These are phyloP conservation scores for Calycopis cecrops DNA, from an alignment of 1,140 invertebrate genomes.

Conservation along the genomic window DNA sequence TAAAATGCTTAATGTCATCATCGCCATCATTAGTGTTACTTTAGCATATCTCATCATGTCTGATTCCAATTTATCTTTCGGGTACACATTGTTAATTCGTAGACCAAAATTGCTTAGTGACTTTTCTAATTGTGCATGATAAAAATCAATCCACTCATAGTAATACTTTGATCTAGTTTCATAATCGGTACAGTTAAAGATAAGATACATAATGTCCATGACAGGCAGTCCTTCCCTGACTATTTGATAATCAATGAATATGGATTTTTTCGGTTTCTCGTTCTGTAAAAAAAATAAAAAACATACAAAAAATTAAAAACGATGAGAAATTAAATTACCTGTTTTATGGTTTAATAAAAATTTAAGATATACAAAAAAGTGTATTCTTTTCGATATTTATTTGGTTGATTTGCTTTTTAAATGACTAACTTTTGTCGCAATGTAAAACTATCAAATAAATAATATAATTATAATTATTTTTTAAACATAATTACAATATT, in stretches of 20 bases:
- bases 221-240: constrained; percentile 20
- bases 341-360: no score
- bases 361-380: no score
- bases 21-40: background rate
- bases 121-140: constrained; percentile 28
- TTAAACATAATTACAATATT: no score
- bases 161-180: constrained; percentile 24
- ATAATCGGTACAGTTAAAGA: constrained; percentile 15
- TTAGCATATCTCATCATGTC: constrained; percentile 31
- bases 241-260: constrained; percentile 34
- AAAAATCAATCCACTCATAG: constrained; percentile 33
- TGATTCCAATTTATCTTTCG: constrained; percentile 28
- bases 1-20: background rate
- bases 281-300: constrained; percentile 23
- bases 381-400: no score
- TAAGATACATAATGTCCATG: constrained; percentile 27
- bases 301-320: no score
- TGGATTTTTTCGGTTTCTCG: constrained; percentile 20
- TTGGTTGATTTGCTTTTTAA: no score
- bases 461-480: no score
- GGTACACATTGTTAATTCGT: constrained; percentile 23
- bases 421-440: no score
- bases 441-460: no score
- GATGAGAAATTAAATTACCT: no score
- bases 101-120: constrained; percentile 24